Percentiles rank a stretch among this genome's conserved stretches.
phyloP scores from a whole-genome alignment of 2,113 vertebrate species.

The Rhadina sibilatrix region DNA sequence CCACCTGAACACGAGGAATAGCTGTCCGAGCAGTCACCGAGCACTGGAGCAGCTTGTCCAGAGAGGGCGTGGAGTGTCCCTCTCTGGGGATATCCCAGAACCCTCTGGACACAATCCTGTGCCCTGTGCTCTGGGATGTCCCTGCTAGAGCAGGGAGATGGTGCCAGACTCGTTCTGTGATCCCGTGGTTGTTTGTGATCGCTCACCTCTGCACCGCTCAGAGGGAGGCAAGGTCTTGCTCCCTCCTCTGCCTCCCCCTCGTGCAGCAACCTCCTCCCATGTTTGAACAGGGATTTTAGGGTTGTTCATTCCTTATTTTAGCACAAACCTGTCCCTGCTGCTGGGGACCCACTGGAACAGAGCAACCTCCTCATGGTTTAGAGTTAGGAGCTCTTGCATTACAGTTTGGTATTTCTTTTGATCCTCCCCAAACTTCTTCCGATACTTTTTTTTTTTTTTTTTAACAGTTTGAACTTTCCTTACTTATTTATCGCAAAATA shows the following conservation, averaged over 20 bases:
- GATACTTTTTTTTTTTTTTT: neutral
- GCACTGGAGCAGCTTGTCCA: neutral
- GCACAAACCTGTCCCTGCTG: neutral
- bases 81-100: neutral
- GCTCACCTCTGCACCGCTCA: neutral
- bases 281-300: neutral
- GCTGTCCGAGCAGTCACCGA: neutral
- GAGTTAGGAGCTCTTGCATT: neutral
- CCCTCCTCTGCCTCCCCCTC: neutral
- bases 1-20: neutral
- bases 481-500: neutral
- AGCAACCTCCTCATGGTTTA: neutral
- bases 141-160: neutral
- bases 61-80: neutral
- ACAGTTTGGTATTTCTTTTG: neutral
- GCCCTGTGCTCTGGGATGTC: neutral
- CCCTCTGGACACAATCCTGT: neutral
- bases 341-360: neutral
- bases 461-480: neutral
- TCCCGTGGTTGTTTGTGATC: neutral
- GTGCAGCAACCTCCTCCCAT: neutral
- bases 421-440: neutral
- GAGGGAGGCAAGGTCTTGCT: neutral
- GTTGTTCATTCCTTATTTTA: neutral
- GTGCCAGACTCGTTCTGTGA: too few relatives aligned